phyloP scores from a whole-genome alignment of 37 sponge, comb jelly and placozoan species.

The Theonella swinhoei region DNA sequence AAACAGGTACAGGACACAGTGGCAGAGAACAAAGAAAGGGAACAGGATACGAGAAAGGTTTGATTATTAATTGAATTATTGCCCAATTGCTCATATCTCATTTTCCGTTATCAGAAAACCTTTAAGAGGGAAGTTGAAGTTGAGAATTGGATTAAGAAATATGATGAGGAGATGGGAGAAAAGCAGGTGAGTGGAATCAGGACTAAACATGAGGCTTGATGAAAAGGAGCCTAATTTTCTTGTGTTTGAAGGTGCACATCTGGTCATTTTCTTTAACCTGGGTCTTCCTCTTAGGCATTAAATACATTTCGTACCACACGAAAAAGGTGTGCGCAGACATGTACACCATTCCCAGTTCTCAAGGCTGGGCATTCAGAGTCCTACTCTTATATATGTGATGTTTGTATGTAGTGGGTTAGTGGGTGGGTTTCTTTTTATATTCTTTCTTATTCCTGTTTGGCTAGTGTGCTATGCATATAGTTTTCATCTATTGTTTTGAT shows the following conservation, averaged over 20 bases:
- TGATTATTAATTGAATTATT: not conserved
- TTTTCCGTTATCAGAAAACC: slow-evolving; percentile 52
- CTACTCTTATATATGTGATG: no score
- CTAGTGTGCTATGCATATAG: not conserved
- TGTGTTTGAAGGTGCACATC: not conserved
- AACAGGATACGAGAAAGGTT: slow-evolving; percentile 81
- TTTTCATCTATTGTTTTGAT: not conserved
- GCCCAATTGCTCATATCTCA: not conserved
- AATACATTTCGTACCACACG: no score
- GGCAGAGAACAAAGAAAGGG: slow-evolving; percentile 75
- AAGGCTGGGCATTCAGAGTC: no score
- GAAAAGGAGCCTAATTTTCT: not conserved
- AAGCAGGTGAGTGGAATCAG: slow-evolving; percentile 87
- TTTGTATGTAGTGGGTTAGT: not conserved
- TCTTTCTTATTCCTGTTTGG: no score
- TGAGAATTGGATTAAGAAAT: slow-evolving; percentile 95
- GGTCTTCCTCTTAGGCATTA: no score
- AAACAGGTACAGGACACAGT: slow-evolving; percentile 61
- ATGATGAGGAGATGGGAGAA: slow-evolving; percentile 93
- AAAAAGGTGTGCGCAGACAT: not conserved
- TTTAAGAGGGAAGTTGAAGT: slow-evolving; percentile 89
- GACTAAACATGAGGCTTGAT: not conserved
- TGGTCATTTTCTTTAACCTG: no score
- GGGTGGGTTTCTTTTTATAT: no score
- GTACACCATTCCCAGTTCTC: no score